A percentile compares a stretch with the other conserved stretches of the same genome.
Evolutionary conservation across 37 sponge, comb jelly and placozoan genomes (phyloP).

Genomic region (Cladorhizidae sp.): DNA sequence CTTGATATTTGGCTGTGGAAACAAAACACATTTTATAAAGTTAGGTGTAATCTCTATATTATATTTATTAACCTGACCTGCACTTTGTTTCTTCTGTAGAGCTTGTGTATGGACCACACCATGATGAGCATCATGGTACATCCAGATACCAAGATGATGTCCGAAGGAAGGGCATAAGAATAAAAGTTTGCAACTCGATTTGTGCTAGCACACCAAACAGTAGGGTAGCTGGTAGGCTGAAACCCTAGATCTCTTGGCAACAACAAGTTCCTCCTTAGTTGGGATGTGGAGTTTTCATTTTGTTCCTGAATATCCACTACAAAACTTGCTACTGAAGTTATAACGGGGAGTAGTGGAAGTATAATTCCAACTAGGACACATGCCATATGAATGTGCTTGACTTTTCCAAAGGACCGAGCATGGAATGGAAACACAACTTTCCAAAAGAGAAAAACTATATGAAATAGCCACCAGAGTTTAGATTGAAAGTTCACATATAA

Average conservation of each 20-base stretch:
- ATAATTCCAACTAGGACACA: slow-evolving; percentile 10
- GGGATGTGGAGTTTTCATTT: neutral
- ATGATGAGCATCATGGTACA: slow-evolving; percentile 23
- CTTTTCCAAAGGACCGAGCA: neutral
- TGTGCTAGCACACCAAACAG: neutral
- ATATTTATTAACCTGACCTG: no score
- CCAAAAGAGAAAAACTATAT: slow-evolving; percentile 16
- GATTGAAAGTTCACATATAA: slow-evolving; percentile 19
- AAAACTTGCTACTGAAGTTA: neutral
- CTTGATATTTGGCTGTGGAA: no score
- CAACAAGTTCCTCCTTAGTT: neutral
- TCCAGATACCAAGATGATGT: slow-evolving; percentile 6
- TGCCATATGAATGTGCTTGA: slow-evolving; percentile 30
- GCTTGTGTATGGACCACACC: slow-evolving; percentile 17
- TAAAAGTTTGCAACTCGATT: neutral
- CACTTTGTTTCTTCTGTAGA: no score
- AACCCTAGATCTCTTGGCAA: neutral
- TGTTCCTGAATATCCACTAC: neutral
- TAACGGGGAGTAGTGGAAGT: slow-evolving; percentile 14
- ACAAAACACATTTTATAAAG: no score
- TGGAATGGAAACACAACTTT: slow-evolving; percentile 1
- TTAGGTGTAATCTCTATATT: no score
- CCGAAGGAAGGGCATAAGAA: slow-evolving; percentile 18
- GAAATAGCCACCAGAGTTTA: slow-evolving; percentile 26
- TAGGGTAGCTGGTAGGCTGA: neutral